phyloP scores from a whole-genome alignment of 2,888 invertebrate species.

The Andrena trimmerana region DNA sequence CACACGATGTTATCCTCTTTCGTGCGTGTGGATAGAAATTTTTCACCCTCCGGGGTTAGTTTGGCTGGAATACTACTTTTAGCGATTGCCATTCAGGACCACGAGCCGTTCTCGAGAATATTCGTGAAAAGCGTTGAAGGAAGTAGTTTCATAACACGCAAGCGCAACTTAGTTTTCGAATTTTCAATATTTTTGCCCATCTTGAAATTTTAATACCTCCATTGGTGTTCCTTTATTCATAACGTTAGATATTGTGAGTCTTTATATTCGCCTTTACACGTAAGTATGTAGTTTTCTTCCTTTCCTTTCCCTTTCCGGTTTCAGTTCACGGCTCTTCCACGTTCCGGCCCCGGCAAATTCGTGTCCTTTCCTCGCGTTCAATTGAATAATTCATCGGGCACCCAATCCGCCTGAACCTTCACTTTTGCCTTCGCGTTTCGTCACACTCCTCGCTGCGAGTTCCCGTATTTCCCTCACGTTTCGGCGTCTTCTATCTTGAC shows the following conservation, averaged over 20 bases:
- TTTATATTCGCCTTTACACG: background rate
- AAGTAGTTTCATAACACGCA: no score
- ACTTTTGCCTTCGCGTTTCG: slow-evolving; percentile 37
- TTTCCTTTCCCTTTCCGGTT: background rate
- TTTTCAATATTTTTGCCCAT: no score
- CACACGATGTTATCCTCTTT: background rate
- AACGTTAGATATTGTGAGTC: no score
- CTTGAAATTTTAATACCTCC: no score
- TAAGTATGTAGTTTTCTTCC: background rate
- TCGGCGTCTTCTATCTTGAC: slow-evolving; percentile 59
- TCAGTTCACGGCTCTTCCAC: background rate
- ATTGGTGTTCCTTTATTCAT: background rate
- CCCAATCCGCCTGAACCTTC: slow-evolving; percentile 31
- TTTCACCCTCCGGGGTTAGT: background rate
- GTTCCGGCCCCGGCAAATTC: background rate
- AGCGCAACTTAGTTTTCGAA: no score
- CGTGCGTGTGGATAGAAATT: background rate
- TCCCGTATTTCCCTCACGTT: slow-evolving; percentile 46
- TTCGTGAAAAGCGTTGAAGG: no score
- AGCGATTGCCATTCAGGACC: background rate
- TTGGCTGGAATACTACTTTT: background rate
- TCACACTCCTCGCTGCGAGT: slow-evolving; percentile 33
- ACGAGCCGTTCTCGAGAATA: no score
- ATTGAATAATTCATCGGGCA: slow-evolving; percentile 52
- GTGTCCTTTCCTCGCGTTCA: slow-evolving; percentile 14